These are phyloP conservation scores for Chloroceryle aenea DNA, from an alignment of 2,113 vertebrate genomes.

Conservation along the genomic window DNA sequence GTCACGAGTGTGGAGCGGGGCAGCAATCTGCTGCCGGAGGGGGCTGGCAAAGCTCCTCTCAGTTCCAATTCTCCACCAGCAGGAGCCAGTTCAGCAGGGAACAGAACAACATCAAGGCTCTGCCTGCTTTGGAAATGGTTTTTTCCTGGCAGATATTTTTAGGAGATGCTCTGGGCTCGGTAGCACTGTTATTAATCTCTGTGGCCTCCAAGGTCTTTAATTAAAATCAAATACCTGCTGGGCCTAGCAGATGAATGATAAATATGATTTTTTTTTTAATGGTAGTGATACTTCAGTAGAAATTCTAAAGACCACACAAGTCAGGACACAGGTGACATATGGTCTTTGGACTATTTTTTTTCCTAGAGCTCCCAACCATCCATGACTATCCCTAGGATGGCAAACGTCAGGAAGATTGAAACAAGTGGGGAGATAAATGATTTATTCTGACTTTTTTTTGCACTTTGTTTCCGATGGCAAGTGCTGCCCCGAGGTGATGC, in stretches of 20 bases:
- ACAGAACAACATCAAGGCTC: neutral
- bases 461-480: neutral
- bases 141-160: neutral
- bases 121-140: neutral
- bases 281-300: neutral
- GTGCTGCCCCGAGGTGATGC: fast-evolving
- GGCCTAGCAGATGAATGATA: neutral
- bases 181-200: neutral
- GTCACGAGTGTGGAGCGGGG: neutral
- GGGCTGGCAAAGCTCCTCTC: neutral
- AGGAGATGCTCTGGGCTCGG: neutral
- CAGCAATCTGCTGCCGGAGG: neutral
- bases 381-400: neutral
- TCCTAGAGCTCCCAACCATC: neutral
- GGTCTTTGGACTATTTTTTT: neutral
- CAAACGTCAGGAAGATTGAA: neutral
- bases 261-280: neutral
- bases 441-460: neutral
- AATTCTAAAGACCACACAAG: neutral
- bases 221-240: neutral
- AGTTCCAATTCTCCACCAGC: neutral
- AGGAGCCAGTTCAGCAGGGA: neutral
- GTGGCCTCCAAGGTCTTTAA: neutral
- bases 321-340: neutral
- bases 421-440: neutral